Base-by-base conservation (phyloP, 2,888 invertebrate species). In the Tipula unca region DNA sequence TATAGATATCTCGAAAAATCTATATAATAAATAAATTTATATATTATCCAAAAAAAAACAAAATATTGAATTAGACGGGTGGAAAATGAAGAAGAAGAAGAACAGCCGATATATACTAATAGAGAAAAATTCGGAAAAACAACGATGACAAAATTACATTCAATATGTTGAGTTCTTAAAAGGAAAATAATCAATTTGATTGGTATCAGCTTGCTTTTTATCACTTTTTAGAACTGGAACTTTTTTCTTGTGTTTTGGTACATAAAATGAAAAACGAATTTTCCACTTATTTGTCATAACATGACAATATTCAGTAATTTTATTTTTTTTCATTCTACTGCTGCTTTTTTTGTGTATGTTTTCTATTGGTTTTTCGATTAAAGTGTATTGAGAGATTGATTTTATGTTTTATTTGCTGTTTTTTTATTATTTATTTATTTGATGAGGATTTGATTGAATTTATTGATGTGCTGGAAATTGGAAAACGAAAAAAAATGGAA, bases 111-210 rank as follows among this genome's bases (percentile, higher is more conserved):
- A 69, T 25, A 69, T 8, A 10, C 25, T 69, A 10, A 69, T 3
- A 69, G 10, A 25, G 25, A 10, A 25, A 69, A 69, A 25, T 69
- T 25, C 25, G 20, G 25, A 25, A 69, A 69, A 69, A 69, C 69
- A 69, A 69, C 69, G 69, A 69, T 25, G 69, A 69, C 20, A 69
- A 69, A 69, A 69, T 69, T 69, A 69, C 69, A 69, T 69, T 25
- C 69, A 69, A 69, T 69, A 25, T 69, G 69, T 69, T 69, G 69
- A 69, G 69, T 69, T 69, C 69, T 69, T 69, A 69, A 69, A 69
- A 69, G 69, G 69, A 69, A 69, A 69, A 69, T 69, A 69, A 69
- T 69, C 69, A 69, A 69, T 69, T 69, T 69, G 69, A 69, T 69
- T 69, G 69, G 69, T 69, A 69, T 69, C 69, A 69, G 69, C 69